A percentile compares a stretch with the other conserved stretches of the same genome.
Conservation (phyloP, 2,888 invertebrate genomes). For the Neuroscelio doddi region DNA sequence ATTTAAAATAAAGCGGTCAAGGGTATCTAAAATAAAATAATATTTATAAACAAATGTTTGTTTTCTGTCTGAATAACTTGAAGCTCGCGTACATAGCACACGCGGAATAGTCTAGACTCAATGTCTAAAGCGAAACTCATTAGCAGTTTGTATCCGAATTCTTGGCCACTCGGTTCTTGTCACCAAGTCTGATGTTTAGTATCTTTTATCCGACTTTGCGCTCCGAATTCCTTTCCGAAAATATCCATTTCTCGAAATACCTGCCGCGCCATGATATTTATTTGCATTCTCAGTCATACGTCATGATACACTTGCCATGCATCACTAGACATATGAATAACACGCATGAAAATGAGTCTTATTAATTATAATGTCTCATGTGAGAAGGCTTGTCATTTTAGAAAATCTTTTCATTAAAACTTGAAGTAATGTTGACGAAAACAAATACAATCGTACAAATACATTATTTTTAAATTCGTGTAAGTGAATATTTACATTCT, state of each 20-base stretch:
- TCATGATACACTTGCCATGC: conserved; percentile 17
- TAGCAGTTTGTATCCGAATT: conserved; percentile 49
- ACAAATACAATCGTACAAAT: too few species aligned
- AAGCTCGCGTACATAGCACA: neutral
- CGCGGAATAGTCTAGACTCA: conserved; percentile 7
- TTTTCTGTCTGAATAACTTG: neutral
- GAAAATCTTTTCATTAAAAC: too few species aligned
- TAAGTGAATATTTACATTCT: too few species aligned
- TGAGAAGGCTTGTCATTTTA: too few species aligned
- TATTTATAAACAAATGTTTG: too few species aligned
- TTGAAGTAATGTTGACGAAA: too few species aligned
- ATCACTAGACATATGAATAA: conserved; percentile 11
- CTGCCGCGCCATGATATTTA: conserved; percentile 30
- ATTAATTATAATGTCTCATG: too few species aligned
- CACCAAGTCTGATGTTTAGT: conserved; percentile 46
- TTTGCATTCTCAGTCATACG: conserved; percentile 35
- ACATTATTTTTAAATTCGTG: too few species aligned
- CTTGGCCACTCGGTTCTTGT: conserved; percentile 48
- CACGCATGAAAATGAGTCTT: conserved; percentile 24
- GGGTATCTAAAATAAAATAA: too few species aligned
- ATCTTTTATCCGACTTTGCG: conserved; percentile 37
- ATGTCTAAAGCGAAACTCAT: conserved; percentile 44
- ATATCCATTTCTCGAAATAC: conserved; percentile 44
- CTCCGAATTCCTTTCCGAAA: conserved; percentile 45
- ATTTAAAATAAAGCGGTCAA: too few species aligned